These are phyloP conservation scores for Scaptomyza hsui DNA, from an alignment of 1,140 invertebrate species.

Conservation along the genomic window DNA sequence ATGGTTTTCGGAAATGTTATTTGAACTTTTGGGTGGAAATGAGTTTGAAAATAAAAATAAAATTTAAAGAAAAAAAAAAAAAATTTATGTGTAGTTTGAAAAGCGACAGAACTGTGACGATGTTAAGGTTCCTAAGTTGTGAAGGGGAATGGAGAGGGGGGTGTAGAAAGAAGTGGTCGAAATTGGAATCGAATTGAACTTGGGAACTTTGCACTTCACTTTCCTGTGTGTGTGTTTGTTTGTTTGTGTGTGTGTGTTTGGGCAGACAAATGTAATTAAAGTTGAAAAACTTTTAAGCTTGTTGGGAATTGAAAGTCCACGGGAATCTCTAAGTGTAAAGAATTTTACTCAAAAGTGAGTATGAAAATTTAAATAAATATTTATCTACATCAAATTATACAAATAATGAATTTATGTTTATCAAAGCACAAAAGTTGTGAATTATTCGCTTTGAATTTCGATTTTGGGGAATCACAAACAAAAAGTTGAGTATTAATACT, in stretches of 20 bases:
- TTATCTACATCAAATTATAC: no score
- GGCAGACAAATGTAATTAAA: constrained; percentile 47
- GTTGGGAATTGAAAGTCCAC: background rate
- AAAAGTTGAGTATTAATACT: no score
- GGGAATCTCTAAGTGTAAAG: no score
- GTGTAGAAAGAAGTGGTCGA: background rate
- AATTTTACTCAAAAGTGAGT: background rate
- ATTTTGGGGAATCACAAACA: no score
- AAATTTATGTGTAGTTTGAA: constrained; percentile 28
- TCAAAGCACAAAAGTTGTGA: no score
- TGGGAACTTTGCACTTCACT: constrained; percentile 25
- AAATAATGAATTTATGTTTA: no score
- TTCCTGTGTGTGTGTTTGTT: background rate
- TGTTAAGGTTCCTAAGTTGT: constrained; percentile 3
- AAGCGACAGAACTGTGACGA: constrained; percentile 26
- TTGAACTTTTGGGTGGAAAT: constrained; percentile 67
- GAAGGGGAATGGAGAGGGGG: background rate
- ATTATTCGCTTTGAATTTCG: no score
- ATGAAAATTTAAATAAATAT: no score
- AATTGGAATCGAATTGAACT: constrained; percentile 34
- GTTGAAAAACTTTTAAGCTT: constrained; percentile 29
- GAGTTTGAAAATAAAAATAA: constrained; percentile 27
- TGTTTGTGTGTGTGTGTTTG: constrained; percentile 6
- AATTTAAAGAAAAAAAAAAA: constrained; percentile 11
- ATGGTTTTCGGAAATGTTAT: constrained; percentile 76